Evolutionary conservation across 2,113 vertebrate genomes (phyloP).

Genomic region (Accipiter virgatus): DNA sequence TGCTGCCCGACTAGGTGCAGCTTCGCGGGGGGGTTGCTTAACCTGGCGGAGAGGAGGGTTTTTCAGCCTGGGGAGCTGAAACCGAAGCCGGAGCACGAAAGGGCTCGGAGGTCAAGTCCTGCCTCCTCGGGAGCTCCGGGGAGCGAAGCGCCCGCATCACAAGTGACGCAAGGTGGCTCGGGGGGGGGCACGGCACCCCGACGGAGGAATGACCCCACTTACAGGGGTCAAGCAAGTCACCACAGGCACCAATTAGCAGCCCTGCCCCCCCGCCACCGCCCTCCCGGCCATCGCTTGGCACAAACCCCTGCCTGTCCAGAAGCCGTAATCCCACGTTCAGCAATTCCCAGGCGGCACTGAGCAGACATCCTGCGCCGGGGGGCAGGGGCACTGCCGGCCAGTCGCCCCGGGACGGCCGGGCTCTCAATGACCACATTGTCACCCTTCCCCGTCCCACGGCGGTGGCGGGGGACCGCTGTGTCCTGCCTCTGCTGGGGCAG

Average conservation of each 20-base stretch:
- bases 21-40: background rate
- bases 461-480: fast-evolving
- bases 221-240: background rate
- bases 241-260: background rate
- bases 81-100: background rate
- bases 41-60: fast-evolving
- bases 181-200: background rate
- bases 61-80: background rate
- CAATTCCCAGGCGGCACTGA: background rate
- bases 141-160: background rate
- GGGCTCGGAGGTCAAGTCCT: background rate
- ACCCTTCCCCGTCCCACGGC: background rate
- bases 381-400: background rate
- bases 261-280: background rate
- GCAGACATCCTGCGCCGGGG: background rate
- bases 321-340: background rate
- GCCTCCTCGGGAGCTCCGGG: background rate
- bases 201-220: background rate
- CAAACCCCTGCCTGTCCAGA: background rate
- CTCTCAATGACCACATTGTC: conserved; percentile 55
- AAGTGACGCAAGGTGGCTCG: background rate
- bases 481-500: background rate
- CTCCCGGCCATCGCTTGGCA: fast-evolving
- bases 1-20: background rate
- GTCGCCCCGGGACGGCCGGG: background rate